phyloP scores from a whole-genome alignment of 2,888 invertebrate genomes.

The Stenoptilia bipunctidactyla region DNA sequence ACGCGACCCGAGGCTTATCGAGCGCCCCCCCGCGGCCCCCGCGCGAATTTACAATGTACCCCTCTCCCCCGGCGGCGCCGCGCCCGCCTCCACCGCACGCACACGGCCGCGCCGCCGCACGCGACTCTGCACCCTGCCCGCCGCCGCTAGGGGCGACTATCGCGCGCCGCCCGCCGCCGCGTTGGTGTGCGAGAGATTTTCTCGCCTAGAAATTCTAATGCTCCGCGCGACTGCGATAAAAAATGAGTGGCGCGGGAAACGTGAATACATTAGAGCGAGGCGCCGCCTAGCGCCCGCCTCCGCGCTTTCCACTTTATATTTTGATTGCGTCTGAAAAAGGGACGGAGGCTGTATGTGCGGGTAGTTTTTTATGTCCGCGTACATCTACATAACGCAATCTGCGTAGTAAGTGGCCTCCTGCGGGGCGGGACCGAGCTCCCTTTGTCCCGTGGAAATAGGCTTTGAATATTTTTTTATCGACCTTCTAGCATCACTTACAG shows the following conservation, averaged over 20 bases:
- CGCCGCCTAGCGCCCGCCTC: slow-evolving; percentile 21
- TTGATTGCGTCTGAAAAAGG: slow-evolving; percentile 47
- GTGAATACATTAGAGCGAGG: slow-evolving; percentile 64
- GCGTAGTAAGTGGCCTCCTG: background rate
- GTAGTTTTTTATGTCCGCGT: slow-evolving; percentile 4
- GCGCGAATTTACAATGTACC: slow-evolving; percentile 59
- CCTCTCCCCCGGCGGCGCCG: slow-evolving; percentile 26
- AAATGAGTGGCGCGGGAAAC: slow-evolving; percentile 63
- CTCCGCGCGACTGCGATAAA: slow-evolving; percentile 69
- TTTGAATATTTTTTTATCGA: too few relatives aligned
- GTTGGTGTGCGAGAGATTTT: slow-evolving; percentile 58
- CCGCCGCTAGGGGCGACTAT: slow-evolving; percentile 15
- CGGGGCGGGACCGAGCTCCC: background rate
- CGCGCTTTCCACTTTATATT: slow-evolving; percentile 47
- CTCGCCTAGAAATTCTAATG: slow-evolving; percentile 70
- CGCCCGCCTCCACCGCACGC: slow-evolving; percentile 17
- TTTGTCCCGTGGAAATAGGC: too few relatives aligned
- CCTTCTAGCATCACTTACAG: too few relatives aligned
- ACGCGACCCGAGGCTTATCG: slow-evolving; percentile 32
- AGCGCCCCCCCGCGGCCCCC: slow-evolving; percentile 23
- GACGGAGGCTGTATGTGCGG: slow-evolving; percentile 34
- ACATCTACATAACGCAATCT: slow-evolving; percentile 1
- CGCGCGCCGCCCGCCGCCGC: slow-evolving; percentile 6
- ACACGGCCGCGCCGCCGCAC: slow-evolving; percentile 9
- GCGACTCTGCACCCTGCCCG: slow-evolving; percentile 5